These are phyloP conservation scores for Strigops habroptila DNA, from an alignment of 2,113 vertebrate genomes.

Conservation along the genomic window DNA sequence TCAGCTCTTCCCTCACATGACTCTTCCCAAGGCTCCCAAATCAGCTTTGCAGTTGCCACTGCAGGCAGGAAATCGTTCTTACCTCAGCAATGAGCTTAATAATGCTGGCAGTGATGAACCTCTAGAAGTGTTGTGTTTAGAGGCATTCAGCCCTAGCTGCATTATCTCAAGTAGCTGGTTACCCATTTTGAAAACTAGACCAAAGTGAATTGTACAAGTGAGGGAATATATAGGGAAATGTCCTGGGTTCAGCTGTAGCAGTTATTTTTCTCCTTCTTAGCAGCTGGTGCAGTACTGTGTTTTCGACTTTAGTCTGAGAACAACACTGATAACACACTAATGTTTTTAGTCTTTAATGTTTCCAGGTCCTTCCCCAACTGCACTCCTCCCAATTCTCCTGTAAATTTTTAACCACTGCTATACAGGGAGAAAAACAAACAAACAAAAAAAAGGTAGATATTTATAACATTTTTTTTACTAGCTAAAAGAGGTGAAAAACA, in stretches of 20 bases:
- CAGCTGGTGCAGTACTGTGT: not conserved
- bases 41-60: not conserved
- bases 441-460: not conserved
- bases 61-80: not conserved
- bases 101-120: not conserved
- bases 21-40: not conserved
- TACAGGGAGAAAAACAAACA: not conserved
- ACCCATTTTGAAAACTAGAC: not conserved
- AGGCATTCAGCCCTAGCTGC: not conserved
- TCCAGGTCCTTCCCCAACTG: not conserved
- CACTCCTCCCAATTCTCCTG: fast-evolving
- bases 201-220: not conserved
- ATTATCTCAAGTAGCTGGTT: not conserved
- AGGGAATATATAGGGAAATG: not conserved
- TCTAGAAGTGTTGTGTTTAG: not conserved
- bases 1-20: not conserved
- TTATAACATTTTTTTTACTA: not conserved
- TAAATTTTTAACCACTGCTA: not conserved
- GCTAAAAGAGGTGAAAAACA: not conserved
- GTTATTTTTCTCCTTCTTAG: not conserved
- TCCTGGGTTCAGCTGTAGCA: not conserved
- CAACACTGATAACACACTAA: not conserved
- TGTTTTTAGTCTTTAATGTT: not conserved
- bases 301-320: not conserved
- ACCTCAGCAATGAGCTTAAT: not conserved